A percentile compares a stretch with the other conserved stretches of the same genome.
These are phyloP conservation scores for Ochropleura leucogaster DNA, from an alignment of 2,888 invertebrate genomes.

Conservation along the genomic window DNA sequence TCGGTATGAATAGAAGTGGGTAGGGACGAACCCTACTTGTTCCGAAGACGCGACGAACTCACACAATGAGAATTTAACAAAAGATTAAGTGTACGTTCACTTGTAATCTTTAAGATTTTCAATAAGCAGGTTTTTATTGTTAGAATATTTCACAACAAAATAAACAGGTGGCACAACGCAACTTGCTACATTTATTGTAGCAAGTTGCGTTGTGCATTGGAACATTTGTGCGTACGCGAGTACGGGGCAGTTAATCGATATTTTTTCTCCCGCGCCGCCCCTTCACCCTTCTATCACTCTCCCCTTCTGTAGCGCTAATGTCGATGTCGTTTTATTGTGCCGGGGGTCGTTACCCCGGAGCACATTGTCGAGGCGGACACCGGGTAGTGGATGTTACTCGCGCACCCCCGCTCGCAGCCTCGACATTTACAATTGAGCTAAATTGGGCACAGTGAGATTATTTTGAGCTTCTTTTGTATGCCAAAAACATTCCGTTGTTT, in stretches of 20 bases:
- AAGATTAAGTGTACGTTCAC: constrained; percentile 15
- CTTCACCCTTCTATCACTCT: constrained; percentile 54
- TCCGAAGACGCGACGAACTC: neutral
- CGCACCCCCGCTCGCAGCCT: neutral
- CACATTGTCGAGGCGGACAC: constrained; percentile 46
- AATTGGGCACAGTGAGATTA: neutral
- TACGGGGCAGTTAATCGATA: constrained; percentile 49
- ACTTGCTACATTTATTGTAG: too few species aligned
- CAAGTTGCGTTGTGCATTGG: constrained; percentile 22
- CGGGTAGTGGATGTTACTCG: constrained; percentile 26
- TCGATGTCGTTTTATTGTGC: constrained; percentile 50
- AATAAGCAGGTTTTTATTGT: constrained; percentile 34
- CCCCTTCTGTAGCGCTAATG: constrained; percentile 49
- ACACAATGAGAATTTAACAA: constrained; percentile 39
- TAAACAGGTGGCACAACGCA: constrained; percentile 33
- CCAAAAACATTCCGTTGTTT: neutral
- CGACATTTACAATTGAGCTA: constrained; percentile 11
- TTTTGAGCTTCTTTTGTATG: constrained; percentile 18
- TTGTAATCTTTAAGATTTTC: constrained; percentile 40
- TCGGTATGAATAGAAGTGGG: constrained; percentile 34
- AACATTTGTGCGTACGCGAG: constrained; percentile 27
- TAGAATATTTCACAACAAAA: constrained; percentile 20
- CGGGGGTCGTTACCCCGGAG: constrained; percentile 48
- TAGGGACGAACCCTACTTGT: constrained; percentile 49
- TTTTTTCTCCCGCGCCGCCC: constrained; percentile 49